Conservation (phyloP, 2,797 vertebrate species). For the Darevskia nairensis region DNA sequence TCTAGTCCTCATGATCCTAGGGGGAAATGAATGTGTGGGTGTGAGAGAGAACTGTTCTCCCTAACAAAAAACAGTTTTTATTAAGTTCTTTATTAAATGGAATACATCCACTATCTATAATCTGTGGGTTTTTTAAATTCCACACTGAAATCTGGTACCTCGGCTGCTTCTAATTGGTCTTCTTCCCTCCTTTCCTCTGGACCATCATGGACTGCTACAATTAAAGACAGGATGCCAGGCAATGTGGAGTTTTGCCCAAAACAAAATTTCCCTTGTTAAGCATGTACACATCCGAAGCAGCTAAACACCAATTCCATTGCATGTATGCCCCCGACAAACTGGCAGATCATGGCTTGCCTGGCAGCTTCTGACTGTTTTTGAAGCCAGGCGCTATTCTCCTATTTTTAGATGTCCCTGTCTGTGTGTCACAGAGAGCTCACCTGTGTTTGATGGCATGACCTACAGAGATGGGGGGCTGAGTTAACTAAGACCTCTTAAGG, state of each 20-base stretch:
- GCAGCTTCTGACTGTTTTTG: not conserved
- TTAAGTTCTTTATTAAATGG: not conserved
- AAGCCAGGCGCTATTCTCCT: not conserved
- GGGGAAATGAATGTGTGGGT: not conserved
- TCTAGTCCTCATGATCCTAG: conserved; percentile 28
- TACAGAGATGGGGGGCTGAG: too few relatives aligned
- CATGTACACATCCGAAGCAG: too few relatives aligned
- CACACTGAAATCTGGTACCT: not conserved
- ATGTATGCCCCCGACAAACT: not conserved
- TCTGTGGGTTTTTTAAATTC: not conserved
- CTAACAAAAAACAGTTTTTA: not conserved
- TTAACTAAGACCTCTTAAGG: not conserved
- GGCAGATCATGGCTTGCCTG: not conserved
- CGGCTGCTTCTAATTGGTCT: too few relatives aligned
- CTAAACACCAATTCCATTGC: not conserved
- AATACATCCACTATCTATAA: not conserved
- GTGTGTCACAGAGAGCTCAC: not conserved
- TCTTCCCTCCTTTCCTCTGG: too few relatives aligned
- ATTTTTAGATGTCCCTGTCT: not conserved
- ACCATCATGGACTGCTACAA: not conserved
- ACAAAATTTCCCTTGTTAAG: not conserved
- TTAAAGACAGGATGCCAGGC: not conserved
- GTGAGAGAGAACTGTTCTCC: not conserved
- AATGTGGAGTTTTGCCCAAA: not conserved
- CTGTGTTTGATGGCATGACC: not conserved